phyloP scores from a whole-genome alignment of 23 tunicate species.

The Trididemnum clinides region DNA sequence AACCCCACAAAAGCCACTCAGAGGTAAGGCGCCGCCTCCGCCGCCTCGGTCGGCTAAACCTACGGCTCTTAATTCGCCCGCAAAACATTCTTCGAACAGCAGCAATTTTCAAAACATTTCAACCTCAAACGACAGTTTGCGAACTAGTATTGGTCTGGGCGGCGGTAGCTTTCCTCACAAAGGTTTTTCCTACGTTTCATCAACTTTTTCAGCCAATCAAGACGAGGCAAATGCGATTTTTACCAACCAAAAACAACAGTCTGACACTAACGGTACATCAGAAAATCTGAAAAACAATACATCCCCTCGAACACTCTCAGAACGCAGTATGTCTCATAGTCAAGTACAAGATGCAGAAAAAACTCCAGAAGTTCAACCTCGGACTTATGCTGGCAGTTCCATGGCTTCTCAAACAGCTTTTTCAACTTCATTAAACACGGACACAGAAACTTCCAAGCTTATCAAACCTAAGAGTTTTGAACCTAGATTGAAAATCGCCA shows the following conservation, averaged over 20 bases:
- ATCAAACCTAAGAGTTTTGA: not conserved
- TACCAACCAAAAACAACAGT: not conserved
- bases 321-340: not conserved
- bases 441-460: not conserved
- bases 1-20: not conserved
- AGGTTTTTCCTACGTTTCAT: constrained; percentile 55
- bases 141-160: constrained; percentile 55
- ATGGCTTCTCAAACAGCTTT: constrained; percentile 28
- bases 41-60: constrained; percentile 19
- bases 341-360: not conserved
- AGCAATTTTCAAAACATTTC: not conserved
- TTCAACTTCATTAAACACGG: not conserved
- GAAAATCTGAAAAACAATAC: not conserved
- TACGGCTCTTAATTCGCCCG: not conserved
- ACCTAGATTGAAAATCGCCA: not conserved
- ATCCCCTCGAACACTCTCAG: not conserved
- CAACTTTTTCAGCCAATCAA: not conserved
- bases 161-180: constrained; percentile 75
- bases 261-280: not conserved
- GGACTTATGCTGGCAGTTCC: constrained; percentile 11
- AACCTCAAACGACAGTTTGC: not conserved
- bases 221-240: not conserved
- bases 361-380: not conserved
- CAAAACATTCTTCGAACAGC: not conserved
- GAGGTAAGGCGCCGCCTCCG: constrained; percentile 15